These are phyloP conservation scores for Tipula confusa DNA, from an alignment of 2,888 invertebrate genomes.

Conservation along the genomic window DNA sequence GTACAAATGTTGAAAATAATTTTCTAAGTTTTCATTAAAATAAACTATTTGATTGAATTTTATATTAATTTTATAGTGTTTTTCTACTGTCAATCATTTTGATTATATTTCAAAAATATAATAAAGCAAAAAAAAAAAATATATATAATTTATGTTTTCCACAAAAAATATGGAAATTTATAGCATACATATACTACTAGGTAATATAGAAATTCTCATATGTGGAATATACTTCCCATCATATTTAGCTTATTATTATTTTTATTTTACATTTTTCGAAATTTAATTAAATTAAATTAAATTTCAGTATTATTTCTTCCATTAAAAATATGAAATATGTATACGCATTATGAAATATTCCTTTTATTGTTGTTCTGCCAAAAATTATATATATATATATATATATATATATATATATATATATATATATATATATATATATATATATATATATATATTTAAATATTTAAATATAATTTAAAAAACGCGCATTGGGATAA, in stretches of 20 bases:
- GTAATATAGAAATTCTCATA: neutral
- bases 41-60: too few species aligned
- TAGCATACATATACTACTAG: neutral
- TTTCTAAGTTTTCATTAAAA: neutral
- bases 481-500: too few species aligned
- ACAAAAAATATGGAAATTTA: neutral
- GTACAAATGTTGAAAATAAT: neutral
- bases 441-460: neutral
- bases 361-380: neutral
- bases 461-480: neutral
- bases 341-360: neutral
- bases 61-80: too few species aligned
- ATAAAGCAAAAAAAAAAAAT: too few species aligned
- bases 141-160: too few species aligned
- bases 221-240: neutral
- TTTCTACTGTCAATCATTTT: neutral
- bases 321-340: neutral
- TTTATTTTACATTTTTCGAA: neutral
- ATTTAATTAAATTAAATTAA: neutral
- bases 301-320: neutral
- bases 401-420: conserved; percentile 6
- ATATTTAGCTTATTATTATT: neutral
- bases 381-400: neutral
- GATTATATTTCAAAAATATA: neutral
- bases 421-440: neutral